A percentile compares a stretch with the other conserved stretches of the same genome.
These are phyloP conservation scores for Narcine bancroftii DNA, from an alignment of 2,113 vertebrate genomes.

Conservation along the genomic window DNA sequence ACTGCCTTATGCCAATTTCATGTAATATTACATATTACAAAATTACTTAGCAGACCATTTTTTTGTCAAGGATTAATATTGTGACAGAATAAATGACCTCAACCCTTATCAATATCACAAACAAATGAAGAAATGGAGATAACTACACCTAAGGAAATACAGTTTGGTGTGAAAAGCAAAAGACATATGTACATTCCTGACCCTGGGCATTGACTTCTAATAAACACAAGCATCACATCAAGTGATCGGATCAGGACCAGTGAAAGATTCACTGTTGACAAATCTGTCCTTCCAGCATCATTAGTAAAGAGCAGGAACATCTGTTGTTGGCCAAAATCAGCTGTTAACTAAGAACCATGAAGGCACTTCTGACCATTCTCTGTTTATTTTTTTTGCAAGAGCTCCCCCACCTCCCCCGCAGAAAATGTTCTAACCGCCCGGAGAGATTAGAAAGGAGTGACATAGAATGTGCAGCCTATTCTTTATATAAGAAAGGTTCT, in stretches of 20 bases:
- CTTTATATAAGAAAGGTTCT: background rate
- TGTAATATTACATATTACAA: no score
- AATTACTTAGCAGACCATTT: no score
- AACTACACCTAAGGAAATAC: background rate
- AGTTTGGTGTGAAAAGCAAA: background rate
- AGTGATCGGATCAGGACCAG: background rate
- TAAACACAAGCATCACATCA: background rate
- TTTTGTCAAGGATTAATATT: no score
- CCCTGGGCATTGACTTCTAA: background rate
- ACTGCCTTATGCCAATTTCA: no score
- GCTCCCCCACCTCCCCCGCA: no score
- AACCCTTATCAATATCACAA: no score
- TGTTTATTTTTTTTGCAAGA: slow-evolving; percentile 7
- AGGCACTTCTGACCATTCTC: background rate
- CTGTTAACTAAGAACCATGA: background rate
- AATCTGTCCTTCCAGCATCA: background rate
- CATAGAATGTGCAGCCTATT: slow-evolving; percentile 10
- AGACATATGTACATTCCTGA: background rate
- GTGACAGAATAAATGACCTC: no score
- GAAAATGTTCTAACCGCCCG: slow-evolving; percentile 1
- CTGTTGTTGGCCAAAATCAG: slow-evolving; percentile 12
- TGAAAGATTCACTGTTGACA: background rate
- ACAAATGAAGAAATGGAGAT: background rate
- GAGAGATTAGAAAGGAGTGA: slow-evolving; percentile 5
- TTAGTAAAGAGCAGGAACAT: background rate